Evolutionary conservation across 2,113 vertebrate genomes (phyloP), one percentile per base, ranked within the genome.

Genomic region (Turnix velox): DNA sequence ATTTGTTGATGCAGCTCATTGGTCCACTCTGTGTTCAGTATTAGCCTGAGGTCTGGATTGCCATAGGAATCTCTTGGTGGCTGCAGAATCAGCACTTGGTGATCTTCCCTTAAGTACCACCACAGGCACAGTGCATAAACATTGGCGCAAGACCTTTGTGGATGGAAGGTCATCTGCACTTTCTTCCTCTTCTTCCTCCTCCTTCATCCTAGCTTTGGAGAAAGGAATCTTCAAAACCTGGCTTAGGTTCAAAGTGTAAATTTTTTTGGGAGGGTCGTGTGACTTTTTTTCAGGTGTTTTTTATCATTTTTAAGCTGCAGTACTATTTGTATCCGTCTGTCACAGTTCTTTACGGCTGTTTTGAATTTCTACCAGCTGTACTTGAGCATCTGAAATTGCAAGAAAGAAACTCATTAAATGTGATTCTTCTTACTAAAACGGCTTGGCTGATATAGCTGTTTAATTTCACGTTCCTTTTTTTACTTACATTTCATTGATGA

Each of bases 281-380:
- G 96, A 96, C 96, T 96, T 97, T 98, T 97, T 97, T 97, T 95
- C 96, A 97, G 97, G 92, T 97, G 96, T 96, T 97, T 97, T 98
- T 98, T 96, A 98, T 98, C 97, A 97, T 98, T 98, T 98, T 98
- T 87, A 97, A 98, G 97, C 97, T 97, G 96, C 97, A 98, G 98
- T 98, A 98, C 97, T 97, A 96, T 98, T 98, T 98, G 97, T 98
- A 98, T 97, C 97, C 35, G 97, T 98, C 96, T 97, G 97, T 98
- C 97, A 97, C 97, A 96, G 96, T 97, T 97, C 97, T 96, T 96
- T 98, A 96, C 96, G 96, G 97, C 97, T 97, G 97, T 98, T 98
- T 97, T 95, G 97, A 97, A 98, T 98, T 98, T 97, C 96, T 98
- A 98, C 95, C 97, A 98, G 97, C 97, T 98, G 97, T 97, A 98